Evolutionary conservation across 2,113 vertebrate species (phyloP), one percentile per base, ranked within the genome.

Genomic region (Neogobius melanostomus): DNA sequence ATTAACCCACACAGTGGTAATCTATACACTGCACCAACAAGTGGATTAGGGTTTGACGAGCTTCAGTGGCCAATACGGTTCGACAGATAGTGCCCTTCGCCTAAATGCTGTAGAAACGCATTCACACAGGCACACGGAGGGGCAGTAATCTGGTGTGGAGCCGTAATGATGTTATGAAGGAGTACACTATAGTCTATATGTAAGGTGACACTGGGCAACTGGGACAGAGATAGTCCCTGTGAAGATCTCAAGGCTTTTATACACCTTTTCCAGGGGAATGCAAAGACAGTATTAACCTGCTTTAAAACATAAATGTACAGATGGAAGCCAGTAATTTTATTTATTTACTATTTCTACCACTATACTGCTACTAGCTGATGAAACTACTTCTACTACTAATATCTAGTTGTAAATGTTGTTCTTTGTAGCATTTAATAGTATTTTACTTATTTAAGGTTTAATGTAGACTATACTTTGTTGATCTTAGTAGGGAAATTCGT

Each of bases 11-110:
- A 49, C 36, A 49, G 21, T 68, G 70, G 65, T 82, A 87, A 87
- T 80, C 68, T 71, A 74, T 69, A 64, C 36, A 50, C 72, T 72
- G 75, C 73, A 82, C 72, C 57, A 83, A 76, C 66, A 69, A 80
- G 72, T 79, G 72, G 64, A 88, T 74, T 81, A 80, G 54, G 72
- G 63, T 3, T 53, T 54, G 36, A 62, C 64, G 12, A 52, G 46
- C 70, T 60, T 75, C 57, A 10, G 64, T 64, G 77, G 79, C 70
- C 76, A 68, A 68, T 72, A 67, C 56, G 48, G 1, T 78, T 80
- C 76, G 73, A 83, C 46, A 54, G 76, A 83, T 83, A 60, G 61
- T 36, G 66, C 69, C 64, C 68, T 68, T 69, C 57, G 54, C 57
- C 49, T 59, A 57, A 57, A 68, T 46, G 21, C 47, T 66, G 53